A percentile compares a stretch with the other conserved stretches of the same genome.
Conservation (phyloP, 2,888 invertebrate genomes). For the Synergus laeviventris region DNA sequence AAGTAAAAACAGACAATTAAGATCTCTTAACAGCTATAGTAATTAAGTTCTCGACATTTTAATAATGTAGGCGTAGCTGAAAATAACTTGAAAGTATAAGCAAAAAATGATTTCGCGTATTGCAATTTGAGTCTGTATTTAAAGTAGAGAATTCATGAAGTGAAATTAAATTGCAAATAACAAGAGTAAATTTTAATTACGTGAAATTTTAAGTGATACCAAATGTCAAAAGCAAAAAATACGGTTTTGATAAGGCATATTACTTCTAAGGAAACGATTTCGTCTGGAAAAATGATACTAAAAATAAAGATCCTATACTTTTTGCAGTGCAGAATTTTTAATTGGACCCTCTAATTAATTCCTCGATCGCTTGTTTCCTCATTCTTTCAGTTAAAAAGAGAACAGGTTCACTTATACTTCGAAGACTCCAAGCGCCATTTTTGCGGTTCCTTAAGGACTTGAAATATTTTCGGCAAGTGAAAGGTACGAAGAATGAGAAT, state of each 20-base stretch:
- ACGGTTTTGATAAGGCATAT: neutral
- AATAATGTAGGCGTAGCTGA: neutral
- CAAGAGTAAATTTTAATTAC: neutral
- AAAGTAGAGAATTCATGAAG: neutral
- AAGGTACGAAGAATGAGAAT: conserved; percentile 2
- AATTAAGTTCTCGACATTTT: conserved; percentile 27
- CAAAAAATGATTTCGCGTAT: neutral
- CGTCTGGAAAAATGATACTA: neutral
- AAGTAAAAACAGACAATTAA: conserved; percentile 22
- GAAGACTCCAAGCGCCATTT: neutral
- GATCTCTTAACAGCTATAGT: neutral
- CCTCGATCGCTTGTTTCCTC: conserved; percentile 32
- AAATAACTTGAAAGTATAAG: neutral
- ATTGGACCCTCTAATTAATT: conserved; percentile 31
- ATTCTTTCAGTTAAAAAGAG: conserved; percentile 19
- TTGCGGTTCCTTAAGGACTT: conserved; percentile 11
- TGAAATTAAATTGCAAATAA: neutral
- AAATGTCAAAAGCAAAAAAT: neutral
- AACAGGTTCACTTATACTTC: conserved; percentile 8
- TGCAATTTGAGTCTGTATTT: neutral
- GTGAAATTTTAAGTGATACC: neutral
- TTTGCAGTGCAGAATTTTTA: conserved; percentile 16
- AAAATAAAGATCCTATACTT: neutral
- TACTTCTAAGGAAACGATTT: conserved; percentile 12
- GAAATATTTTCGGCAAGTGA: neutral